Conservation (phyloP, 2,797 vertebrate species). For the Chelon auratus region DNA sequence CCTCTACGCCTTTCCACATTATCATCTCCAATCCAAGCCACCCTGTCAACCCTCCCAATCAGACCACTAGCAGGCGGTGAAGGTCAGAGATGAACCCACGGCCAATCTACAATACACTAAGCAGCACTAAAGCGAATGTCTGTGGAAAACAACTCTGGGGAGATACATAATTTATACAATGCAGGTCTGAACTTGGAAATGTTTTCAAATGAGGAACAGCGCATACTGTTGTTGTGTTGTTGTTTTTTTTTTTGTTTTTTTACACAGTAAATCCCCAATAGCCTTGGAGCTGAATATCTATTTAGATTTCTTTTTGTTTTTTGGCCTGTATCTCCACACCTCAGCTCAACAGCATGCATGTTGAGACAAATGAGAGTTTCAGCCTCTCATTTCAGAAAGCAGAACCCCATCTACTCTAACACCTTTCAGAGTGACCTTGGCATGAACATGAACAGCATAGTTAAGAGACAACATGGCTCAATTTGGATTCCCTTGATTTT, state of each 20-base stretch:
- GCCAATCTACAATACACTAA: slow-evolving; percentile 48
- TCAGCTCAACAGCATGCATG: slow-evolving; percentile 95
- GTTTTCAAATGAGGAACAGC: slow-evolving; percentile 22
- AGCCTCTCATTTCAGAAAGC: slow-evolving; percentile 86
- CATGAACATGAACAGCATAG: slow-evolving; percentile 91
- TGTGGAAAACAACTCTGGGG: slow-evolving; percentile 50
- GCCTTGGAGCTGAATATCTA: slow-evolving; percentile 7
- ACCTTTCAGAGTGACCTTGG: slow-evolving; percentile 92
- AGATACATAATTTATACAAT: slow-evolving; percentile 50
- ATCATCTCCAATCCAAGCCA: slow-evolving; percentile 57
- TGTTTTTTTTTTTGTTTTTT: not conserved
- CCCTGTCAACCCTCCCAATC: slow-evolving; percentile 56
- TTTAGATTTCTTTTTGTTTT: not conserved
- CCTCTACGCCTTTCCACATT: slow-evolving; percentile 30
- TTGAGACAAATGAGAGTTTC: slow-evolving; percentile 90
- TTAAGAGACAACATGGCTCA: not conserved
- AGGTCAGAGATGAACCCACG: slow-evolving; percentile 66
- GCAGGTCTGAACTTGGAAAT: slow-evolving; percentile 29
- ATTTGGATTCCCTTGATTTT: slow-evolving; percentile 1
- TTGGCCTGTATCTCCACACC: slow-evolving; percentile 90
- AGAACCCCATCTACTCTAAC: slow-evolving; percentile 91
- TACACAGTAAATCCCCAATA: slow-evolving; percentile 40
- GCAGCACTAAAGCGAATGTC: slow-evolving; percentile 51
- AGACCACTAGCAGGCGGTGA: slow-evolving; percentile 65
- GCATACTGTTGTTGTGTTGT: not conserved